Evolutionary conservation across 2,888 invertebrate species (phyloP).

Genomic region (Encarsia formosa): DNA sequence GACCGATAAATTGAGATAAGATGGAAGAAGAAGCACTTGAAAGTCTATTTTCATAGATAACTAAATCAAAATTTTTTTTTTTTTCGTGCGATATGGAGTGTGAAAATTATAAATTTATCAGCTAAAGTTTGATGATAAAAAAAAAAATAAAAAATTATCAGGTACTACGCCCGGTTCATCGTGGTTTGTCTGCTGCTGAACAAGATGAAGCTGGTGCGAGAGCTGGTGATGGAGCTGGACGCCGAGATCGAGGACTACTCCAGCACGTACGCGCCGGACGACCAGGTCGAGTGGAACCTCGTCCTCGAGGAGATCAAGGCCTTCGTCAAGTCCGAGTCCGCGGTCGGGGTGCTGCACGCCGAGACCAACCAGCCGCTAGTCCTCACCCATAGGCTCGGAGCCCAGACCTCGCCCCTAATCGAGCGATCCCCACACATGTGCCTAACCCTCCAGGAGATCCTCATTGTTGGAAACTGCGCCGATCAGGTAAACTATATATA

Average conservation of each 20-base stretch:
- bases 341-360: constrained; percentile 82
- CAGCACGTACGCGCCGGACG: constrained; percentile 93
- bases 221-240: constrained; percentile 86
- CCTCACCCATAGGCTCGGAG: constrained; percentile 81
- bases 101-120: too few relatives aligned
- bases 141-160: constrained; percentile 10
- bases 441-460: constrained; percentile 84
- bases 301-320: constrained; percentile 92
- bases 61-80: too few relatives aligned
- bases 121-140: too few relatives aligned
- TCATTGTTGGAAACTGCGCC: constrained; percentile 88
- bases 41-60: too few relatives aligned
- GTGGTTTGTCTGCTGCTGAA: constrained; percentile 91
- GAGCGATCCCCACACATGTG: constrained; percentile 84
- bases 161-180: constrained; percentile 92
- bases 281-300: constrained; percentile 86
- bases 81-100: too few relatives aligned
- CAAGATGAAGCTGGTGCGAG: constrained; percentile 88
- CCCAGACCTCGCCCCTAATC: constrained; percentile 79
- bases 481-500: constrained; percentile 79
- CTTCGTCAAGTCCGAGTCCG: constrained; percentile 88
- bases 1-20: too few relatives aligned
- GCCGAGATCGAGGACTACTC: constrained; percentile 94
- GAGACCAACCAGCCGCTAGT: constrained; percentile 79
- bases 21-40: too few relatives aligned